Percentiles rank a stretch among this genome's conserved stretches.
Conservation (phyloP, 2,888 invertebrate species). For the Archaeoteleia sp. region DNA sequence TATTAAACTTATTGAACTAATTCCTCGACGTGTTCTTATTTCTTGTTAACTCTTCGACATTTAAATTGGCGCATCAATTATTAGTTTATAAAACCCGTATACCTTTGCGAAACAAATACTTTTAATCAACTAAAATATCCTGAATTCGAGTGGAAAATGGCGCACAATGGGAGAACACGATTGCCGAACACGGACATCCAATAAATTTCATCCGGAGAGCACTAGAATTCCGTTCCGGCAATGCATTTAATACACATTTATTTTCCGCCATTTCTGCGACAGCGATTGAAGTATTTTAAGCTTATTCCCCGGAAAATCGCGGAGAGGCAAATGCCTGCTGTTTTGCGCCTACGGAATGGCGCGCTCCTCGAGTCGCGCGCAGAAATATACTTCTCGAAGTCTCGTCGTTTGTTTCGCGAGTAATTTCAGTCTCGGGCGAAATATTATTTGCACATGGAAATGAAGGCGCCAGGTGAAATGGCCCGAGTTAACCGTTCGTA, state of each 20-base stretch:
- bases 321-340: slow-evolving; percentile 3
- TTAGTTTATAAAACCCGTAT: no score
- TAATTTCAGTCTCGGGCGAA: slow-evolving; percentile 49
- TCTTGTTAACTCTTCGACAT: no score
- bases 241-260: slow-evolving; percentile 15
- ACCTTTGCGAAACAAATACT: slow-evolving; percentile 1
- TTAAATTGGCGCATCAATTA: no score
- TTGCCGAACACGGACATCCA: background rate
- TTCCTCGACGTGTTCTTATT: no score
- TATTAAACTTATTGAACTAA: no score
- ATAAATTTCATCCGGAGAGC: slow-evolving; percentile 8
- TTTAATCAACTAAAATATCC: slow-evolving; percentile 17
- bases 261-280: slow-evolving; percentile 10
- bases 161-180: background rate
- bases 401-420: slow-evolving; percentile 44
- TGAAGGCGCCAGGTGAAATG: slow-evolving; percentile 55
- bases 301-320: background rate
- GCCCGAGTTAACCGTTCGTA: slow-evolving; percentile 51
- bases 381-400: slow-evolving; percentile 34
- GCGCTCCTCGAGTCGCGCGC: slow-evolving; percentile 12
- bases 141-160: background rate
- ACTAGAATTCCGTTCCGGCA: slow-evolving; percentile 5
- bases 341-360: slow-evolving; percentile 2
- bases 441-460: slow-evolving; percentile 61
- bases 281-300: slow-evolving; percentile 23